Evolutionary conservation across 1,140 invertebrate species (phyloP).

Genomic region (Mizuhopecten yessoensis): DNA sequence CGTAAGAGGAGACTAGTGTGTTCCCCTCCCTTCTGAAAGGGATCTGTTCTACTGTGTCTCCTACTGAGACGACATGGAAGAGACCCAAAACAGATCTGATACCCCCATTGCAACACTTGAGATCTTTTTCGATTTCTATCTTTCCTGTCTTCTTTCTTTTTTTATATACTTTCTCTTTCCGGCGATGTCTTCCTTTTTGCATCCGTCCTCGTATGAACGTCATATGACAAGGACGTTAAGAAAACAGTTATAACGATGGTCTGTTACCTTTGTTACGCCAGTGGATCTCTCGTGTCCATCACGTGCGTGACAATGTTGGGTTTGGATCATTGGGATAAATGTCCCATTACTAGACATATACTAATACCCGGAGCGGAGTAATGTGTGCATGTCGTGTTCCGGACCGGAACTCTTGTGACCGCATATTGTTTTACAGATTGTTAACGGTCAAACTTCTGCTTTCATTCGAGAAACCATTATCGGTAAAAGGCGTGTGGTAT

Average conservation of each 20-base stretch:
- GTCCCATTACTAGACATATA: constrained; percentile 6
- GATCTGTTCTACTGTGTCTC: too few species aligned
- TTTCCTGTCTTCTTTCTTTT: too few species aligned
- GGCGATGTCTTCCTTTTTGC: too few species aligned
- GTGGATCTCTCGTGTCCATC: background rate
- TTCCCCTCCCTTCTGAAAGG: too few species aligned
- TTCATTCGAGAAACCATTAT: constrained; percentile 21
- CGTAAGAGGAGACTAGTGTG: too few species aligned
- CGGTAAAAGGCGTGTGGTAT: background rate
- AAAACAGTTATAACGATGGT: background rate
- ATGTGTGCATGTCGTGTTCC: constrained; percentile 14
- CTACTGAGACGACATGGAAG: too few species aligned
- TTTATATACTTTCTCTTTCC: too few species aligned
- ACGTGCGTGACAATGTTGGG: constrained; percentile 5
- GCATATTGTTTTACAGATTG: background rate
- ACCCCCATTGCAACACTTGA: too few species aligned
- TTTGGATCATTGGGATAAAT: constrained; percentile 25
- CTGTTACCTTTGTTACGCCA: background rate
- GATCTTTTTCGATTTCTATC: too few species aligned
- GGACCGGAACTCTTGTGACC: background rate
- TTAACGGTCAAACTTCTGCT: background rate
- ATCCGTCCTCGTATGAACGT: too few species aligned
- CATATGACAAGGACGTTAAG: too few species aligned
- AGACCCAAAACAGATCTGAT: too few species aligned
- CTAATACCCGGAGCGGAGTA: background rate